A percentile compares a stretch with the other conserved stretches of the same genome.
These are phyloP conservation scores for Lysandra bellargus DNA, from an alignment of 2,888 invertebrate genomes.

Conservation along the genomic window DNA sequence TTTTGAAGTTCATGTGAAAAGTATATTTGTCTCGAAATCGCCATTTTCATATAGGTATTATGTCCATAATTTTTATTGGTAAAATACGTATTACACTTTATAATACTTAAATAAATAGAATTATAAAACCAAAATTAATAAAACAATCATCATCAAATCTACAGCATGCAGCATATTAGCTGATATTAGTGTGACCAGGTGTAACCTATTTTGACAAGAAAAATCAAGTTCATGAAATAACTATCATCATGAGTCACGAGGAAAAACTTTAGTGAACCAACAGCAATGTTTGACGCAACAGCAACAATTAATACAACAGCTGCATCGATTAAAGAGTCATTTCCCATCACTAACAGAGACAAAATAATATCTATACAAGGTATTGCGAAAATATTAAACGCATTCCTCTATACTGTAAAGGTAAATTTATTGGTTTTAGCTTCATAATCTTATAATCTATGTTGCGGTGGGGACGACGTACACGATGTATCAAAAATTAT, in stretches of 20 bases:
- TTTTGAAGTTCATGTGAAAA: too few relatives aligned
- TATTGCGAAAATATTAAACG: slow-evolving; percentile 57
- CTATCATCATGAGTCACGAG: neutral
- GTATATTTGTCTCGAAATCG: neutral
- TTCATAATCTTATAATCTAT: slow-evolving; percentile 52
- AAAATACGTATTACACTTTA: neutral
- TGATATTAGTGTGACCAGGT: too few relatives aligned
- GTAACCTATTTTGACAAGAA: neutral
- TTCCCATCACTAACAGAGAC: slow-evolving; percentile 48
- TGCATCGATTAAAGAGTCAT: neutral
- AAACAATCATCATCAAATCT: neutral
- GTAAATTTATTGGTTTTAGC: slow-evolving; percentile 54
- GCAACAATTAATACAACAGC: neutral
- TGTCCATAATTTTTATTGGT: neutral
- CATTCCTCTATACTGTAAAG: slow-evolving; percentile 52
- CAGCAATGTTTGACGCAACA: too few relatives aligned
- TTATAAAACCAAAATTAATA: neutral
- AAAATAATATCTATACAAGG: slow-evolving; percentile 48
- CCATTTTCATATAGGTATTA: too few relatives aligned
- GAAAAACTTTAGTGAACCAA: too few relatives aligned
- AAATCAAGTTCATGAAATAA: neutral
- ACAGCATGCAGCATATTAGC: neutral
- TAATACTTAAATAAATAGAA: neutral
- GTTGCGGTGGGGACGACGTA: slow-evolving; percentile 32
- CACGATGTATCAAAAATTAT: slow-evolving; percentile 28